Percentiles rank a stretch among this genome's conserved stretches.
phyloP scores from a whole-genome alignment of 2,797 vertebrate species.

The Chanos chanos region DNA sequence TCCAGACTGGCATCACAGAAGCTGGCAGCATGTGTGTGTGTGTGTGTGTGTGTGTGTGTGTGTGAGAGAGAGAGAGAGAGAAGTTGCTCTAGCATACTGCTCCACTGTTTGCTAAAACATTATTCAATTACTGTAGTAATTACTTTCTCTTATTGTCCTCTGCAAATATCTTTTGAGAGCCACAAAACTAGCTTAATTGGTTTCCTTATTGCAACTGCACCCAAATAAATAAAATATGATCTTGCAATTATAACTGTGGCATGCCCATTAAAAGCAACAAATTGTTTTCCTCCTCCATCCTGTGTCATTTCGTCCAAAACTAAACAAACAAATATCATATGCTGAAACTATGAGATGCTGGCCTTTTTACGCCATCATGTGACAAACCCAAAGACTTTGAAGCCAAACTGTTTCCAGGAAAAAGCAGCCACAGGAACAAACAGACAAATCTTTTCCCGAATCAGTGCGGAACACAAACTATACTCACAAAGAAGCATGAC shows the following conservation, averaged over 20 bases:
- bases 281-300: background rate
- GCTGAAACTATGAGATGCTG: conserved; percentile 1
- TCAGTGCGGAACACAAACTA: conserved; percentile 57
- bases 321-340: conserved; percentile 12
- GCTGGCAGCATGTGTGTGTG: too few relatives aligned
- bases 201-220: background rate
- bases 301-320: background rate
- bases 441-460: conserved; percentile 63
- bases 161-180: background rate
- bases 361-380: conserved; percentile 50
- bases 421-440: conserved; percentile 60
- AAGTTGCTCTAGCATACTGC: too few relatives aligned
- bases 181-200: background rate
- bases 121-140: background rate
- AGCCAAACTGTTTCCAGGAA: conserved; percentile 67
- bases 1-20: too few relatives aligned
- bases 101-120: too few relatives aligned
- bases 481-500: conserved; percentile 24
- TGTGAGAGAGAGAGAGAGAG: too few relatives aligned
- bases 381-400: conserved; percentile 49
- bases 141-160: background rate
- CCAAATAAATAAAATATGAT: background rate
- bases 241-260: background rate
- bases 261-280: background rate
- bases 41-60: too few relatives aligned